Conservation (phyloP, 2,113 vertebrate species). For the Lycocorax pyrrhopterus region DNA sequence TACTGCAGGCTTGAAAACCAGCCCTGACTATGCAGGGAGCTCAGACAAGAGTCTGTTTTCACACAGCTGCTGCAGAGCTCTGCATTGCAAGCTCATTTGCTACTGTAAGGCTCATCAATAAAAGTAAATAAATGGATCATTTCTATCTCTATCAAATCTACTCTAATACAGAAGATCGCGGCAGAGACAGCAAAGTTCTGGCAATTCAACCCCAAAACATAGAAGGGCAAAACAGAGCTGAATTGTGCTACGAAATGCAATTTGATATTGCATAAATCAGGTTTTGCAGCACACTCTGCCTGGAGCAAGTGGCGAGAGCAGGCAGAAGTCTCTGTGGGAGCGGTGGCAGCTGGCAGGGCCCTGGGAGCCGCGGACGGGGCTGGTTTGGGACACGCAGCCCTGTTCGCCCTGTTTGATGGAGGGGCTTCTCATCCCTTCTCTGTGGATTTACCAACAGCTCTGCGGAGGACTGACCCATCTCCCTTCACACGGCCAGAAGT, state of each 20-base stretch:
- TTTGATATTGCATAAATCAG: background rate
- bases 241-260: background rate
- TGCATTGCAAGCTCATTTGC: background rate
- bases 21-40: background rate
- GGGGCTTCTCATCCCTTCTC: background rate
- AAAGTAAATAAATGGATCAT: constrained; percentile 14
- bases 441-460: accelerated
- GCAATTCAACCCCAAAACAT: background rate
- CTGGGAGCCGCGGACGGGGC: accelerated
- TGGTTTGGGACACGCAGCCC: background rate
- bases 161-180: background rate
- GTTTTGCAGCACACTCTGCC: background rate
- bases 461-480: background rate
- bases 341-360: background rate
- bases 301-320: background rate
- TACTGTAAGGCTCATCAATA: background rate
- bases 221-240: background rate
- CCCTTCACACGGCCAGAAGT: background rate
- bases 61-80: background rate
- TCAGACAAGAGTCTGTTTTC: background rate
- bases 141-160: background rate
- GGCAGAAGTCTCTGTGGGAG: background rate
- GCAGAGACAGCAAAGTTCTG: background rate
- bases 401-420: accelerated
- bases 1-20: background rate